phyloP scores from a whole-genome alignment of 1,140 invertebrate genomes.

The Drosophila micromelanica region DNA sequence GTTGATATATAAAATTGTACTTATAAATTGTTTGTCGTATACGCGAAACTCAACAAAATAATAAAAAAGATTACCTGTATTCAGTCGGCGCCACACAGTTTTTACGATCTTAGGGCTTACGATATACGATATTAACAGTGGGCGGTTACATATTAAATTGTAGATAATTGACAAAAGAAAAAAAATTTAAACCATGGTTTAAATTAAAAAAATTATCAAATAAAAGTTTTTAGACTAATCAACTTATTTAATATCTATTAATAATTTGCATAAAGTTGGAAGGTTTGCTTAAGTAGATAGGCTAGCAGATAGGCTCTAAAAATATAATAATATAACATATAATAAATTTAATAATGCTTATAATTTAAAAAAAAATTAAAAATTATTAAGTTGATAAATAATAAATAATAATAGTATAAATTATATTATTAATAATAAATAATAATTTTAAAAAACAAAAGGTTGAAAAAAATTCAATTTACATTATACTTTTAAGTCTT shows the following conservation, averaged over 20 bases:
- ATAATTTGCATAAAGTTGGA: neutral
- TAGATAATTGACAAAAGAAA: neutral
- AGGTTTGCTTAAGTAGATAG: no score
- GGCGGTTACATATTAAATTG: neutral
- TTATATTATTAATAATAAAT: no score
- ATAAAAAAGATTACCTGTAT: conserved; percentile 36
- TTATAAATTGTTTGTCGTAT: conserved; percentile 4
- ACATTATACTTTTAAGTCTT: neutral
- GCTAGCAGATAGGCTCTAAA: no score
- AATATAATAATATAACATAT: no score
- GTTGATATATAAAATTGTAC: neutral
- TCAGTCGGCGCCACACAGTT: conserved; percentile 19
- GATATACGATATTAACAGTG: conserved; percentile 46
- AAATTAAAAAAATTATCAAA: neutral
- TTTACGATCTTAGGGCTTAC: conserved; percentile 33
- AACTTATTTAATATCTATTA: neutral
- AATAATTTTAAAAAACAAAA: no score
- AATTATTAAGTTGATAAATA: no score
- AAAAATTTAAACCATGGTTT: neutral
- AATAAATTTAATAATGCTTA: no score
- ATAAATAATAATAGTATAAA: no score
- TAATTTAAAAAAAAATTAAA: no score
- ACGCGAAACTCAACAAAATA: conserved; percentile 3
- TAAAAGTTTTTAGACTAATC: neutral
- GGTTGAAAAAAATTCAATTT: no score